Conservation (phyloP, 1,140 invertebrate genomes). For the Solenopsis invicta region DNA sequence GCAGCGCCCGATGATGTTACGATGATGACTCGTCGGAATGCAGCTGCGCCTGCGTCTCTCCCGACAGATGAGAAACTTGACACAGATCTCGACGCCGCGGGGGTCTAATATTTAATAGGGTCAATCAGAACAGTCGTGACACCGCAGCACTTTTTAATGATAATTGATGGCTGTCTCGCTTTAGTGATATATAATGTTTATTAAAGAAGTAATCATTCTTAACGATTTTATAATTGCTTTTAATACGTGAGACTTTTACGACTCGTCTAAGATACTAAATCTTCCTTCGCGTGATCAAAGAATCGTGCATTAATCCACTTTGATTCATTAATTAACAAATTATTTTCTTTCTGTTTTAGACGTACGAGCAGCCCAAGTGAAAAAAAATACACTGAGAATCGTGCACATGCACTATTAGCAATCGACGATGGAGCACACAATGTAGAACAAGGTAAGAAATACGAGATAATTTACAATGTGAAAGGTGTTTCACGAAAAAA, state of each 20-base stretch:
- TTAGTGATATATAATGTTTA: slow-evolving; percentile 29
- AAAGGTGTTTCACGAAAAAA: neutral
- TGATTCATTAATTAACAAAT: neutral
- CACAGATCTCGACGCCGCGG: slow-evolving; percentile 37
- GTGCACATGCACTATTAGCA: no score
- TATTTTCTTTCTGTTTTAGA: slow-evolving; percentile 24
- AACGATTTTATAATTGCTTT: neutral
- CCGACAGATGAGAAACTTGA: slow-evolving; percentile 43
- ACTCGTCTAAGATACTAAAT: no score
- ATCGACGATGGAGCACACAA: neutral
- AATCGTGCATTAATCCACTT: neutral
- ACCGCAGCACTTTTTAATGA: slow-evolving; percentile 32
- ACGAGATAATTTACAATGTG: neutral
- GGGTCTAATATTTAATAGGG: slow-evolving; percentile 53
- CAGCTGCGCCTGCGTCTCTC: neutral
- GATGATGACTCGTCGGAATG: slow-evolving; percentile 48
- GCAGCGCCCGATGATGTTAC: slow-evolving; percentile 24
- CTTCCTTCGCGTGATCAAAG: neutral
- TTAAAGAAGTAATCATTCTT: neutral
- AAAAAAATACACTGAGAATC: neutral
- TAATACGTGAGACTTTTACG: neutral
- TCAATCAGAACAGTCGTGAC: slow-evolving; percentile 43
- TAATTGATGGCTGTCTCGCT: slow-evolving; percentile 23
- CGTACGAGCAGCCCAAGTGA: neutral
- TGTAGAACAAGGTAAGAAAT: slow-evolving; percentile 1